Evolutionary conservation across 2,113 vertebrate genomes (phyloP).

Genomic region (Gracilinanus agilis): DNA sequence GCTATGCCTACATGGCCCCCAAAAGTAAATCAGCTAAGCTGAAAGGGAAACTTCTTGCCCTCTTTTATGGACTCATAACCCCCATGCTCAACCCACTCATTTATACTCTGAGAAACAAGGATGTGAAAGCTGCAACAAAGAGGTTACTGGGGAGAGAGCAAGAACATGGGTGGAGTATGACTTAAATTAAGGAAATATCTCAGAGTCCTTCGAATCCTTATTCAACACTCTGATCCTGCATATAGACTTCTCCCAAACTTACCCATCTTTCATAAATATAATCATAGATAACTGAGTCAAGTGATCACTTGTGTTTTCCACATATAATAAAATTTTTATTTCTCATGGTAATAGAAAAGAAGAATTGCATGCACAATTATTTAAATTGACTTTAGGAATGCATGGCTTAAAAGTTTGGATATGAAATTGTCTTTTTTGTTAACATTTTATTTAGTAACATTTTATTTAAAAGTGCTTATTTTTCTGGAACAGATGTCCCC

Average conservation of each 20-base stretch:
- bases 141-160: constrained; percentile 50
- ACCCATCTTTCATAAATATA: no score
- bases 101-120: constrained; percentile 48
- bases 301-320: no score
- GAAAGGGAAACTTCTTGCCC: constrained; percentile 64
- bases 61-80: constrained; percentile 62
- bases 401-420: no score
- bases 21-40: constrained; percentile 55
- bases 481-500: no score
- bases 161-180: background rate
- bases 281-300: no score
- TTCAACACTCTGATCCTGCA: background rate
- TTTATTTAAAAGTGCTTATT: no score
- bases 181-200: background rate
- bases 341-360: no score
- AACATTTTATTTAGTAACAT: no score
- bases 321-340: no score
- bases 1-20: constrained; percentile 51
- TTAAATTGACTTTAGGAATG: no score
- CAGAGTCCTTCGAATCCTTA: background rate
- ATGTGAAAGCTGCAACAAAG: constrained; percentile 46
- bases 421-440: no score
- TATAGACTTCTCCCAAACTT: background rate
- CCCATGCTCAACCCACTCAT: constrained; percentile 53
- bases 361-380: no score